Percentiles rank a stretch among this genome's conserved stretches.
Conservation (phyloP, 2,113 vertebrate species). For the Balaeniceps rex region DNA sequence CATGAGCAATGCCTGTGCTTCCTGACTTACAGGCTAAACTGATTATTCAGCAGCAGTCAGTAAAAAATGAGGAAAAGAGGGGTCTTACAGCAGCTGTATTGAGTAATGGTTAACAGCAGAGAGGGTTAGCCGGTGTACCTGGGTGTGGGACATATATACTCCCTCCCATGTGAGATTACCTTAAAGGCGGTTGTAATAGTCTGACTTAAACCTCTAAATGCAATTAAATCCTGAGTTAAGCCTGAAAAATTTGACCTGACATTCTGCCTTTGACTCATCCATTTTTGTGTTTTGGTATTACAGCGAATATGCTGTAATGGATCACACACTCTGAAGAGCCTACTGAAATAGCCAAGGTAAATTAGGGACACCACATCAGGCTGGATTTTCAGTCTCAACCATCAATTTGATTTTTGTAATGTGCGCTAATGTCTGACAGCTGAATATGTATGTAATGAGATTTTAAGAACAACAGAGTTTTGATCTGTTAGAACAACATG, state of each 20-base stretch:
- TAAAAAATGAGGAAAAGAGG: background rate
- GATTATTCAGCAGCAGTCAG: background rate
- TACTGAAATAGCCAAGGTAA: background rate
- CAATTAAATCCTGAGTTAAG: slow-evolving; percentile 54
- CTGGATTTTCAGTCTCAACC: background rate
- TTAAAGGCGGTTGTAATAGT: background rate
- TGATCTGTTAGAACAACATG: background rate
- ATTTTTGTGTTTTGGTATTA: background rate
- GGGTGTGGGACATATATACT: background rate
- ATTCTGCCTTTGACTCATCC: background rate
- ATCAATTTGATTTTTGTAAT: background rate
- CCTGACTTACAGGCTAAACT: background rate
- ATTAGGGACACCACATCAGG: background rate
- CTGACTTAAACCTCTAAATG: slow-evolving; percentile 38
- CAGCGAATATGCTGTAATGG: fast-evolving
- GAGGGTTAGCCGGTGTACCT: background rate
- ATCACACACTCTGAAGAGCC: background rate
- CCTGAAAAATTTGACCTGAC: slow-evolving; percentile 26
- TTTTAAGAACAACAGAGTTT: background rate
- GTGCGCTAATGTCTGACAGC: background rate
- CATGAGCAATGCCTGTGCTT: fast-evolving
- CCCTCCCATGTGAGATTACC: background rate
- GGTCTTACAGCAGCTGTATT: background rate
- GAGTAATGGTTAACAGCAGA: background rate
- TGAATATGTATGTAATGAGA: slow-evolving; percentile 14